Evolutionary conservation across 2,888 invertebrate genomes (phyloP).

Genomic region (Oscheius myriophilus): DNA sequence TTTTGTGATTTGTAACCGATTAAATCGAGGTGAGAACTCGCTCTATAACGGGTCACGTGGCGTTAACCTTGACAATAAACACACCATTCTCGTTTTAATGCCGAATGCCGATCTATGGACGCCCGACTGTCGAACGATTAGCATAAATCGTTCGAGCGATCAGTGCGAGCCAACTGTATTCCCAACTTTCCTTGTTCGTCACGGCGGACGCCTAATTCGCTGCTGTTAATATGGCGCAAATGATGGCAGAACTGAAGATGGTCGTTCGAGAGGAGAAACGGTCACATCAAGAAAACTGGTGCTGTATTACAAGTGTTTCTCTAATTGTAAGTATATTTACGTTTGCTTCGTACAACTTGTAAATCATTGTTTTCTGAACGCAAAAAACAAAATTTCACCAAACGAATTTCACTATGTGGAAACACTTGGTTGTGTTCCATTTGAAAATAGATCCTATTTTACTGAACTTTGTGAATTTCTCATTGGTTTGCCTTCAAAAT

Average conservation of each 20-base stretch:
- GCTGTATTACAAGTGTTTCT: slow-evolving; percentile 51
- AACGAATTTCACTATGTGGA: too few species aligned
- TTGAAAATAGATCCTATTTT: too few species aligned
- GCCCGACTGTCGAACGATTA: slow-evolving; percentile 10
- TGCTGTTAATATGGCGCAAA: too few species aligned
- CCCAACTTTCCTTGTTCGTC: too few species aligned
- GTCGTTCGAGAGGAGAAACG: background rate
- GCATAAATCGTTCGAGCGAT: slow-evolving; percentile 13
- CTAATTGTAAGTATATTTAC: slow-evolving; percentile 25
- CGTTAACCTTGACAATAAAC: slow-evolving; percentile 16
- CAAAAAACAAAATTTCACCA: too few species aligned
- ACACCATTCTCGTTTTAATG: slow-evolving; percentile 19
- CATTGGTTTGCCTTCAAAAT: too few species aligned
- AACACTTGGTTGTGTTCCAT: too few species aligned
- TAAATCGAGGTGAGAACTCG: background rate
- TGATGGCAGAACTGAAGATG: slow-evolving; percentile 1
- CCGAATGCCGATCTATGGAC: slow-evolving; percentile 4
- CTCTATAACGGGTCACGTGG: slow-evolving; percentile 9
- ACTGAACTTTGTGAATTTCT: too few species aligned
- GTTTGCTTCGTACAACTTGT: background rate
- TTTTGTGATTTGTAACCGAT: background rate
- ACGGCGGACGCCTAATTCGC: too few species aligned
- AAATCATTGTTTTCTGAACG: too few species aligned
- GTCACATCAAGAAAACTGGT: slow-evolving; percentile 50
- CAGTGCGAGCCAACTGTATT: too few species aligned